Conservation (phyloP, 2,113 vertebrate genomes). For the Otus sunia region DNA sequence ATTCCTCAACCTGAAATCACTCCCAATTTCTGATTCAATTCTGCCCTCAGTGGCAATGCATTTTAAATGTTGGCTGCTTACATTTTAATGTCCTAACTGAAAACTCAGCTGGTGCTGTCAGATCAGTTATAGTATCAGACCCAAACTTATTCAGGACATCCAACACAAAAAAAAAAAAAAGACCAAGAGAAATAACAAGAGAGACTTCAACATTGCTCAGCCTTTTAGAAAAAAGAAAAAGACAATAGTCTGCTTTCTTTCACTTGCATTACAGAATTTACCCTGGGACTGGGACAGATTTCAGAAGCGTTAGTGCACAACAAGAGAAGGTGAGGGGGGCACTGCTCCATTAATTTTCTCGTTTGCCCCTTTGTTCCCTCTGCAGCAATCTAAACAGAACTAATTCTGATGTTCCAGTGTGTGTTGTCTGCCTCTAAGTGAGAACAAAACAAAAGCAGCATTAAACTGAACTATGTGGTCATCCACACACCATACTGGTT, state of each 20-base stretch:
- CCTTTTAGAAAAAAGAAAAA: background rate
- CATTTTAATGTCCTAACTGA: background rate
- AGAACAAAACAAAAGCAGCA: constrained; percentile 78
- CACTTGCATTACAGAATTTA: background rate
- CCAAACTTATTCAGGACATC: background rate
- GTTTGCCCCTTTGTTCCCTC: background rate
- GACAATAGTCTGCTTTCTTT: background rate
- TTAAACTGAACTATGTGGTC: constrained; percentile 72
- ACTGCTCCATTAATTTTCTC: constrained; percentile 12
- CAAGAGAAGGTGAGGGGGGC: background rate
- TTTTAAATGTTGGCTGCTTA: background rate
- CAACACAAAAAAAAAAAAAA: rapidly evolving
- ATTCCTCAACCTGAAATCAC: background rate
- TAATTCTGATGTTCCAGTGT: constrained; percentile 66
- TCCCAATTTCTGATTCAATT: background rate
- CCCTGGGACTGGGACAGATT: background rate
- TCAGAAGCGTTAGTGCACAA: background rate
- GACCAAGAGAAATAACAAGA: background rate
- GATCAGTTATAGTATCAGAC: background rate
- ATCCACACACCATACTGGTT: constrained; percentile 69
- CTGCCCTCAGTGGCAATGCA: background rate
- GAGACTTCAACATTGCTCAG: background rate
- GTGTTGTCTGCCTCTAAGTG: constrained; percentile 62
- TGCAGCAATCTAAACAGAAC: constrained; percentile 67
- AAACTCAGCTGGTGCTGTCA: background rate